phyloP scores from a whole-genome alignment of 2,888 invertebrate genomes.

The Dusona sp. region DNA sequence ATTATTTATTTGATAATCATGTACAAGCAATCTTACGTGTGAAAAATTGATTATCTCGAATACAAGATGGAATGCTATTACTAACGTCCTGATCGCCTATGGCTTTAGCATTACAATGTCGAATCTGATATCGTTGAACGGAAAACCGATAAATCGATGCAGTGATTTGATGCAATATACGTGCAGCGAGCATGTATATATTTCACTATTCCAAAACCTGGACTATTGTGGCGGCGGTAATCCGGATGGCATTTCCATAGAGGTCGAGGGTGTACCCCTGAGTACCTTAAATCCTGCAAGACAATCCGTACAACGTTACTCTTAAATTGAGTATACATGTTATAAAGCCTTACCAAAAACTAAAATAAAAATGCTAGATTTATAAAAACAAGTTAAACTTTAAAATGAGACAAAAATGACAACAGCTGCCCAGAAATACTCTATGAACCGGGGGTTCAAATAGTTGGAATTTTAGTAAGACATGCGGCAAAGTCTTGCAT shows the following conservation, averaged over 20 bases:
- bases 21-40: neutral
- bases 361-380: neutral
- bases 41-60: neutral
- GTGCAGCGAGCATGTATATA: neutral
- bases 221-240: neutral
- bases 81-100: neutral
- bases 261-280: neutral
- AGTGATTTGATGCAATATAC: neutral
- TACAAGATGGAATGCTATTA: neutral
- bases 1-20: neutral
- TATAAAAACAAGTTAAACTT: neutral
- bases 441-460: too few species aligned
- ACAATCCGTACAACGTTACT: neutral
- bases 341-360: neutral
- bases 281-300: neutral
- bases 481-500: neutral
- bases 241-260: slow-evolving; percentile 1
- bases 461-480: neutral
- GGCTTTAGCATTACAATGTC: neutral
- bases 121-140: slow-evolving; percentile 8
- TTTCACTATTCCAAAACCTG: neutral
- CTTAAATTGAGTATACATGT: neutral
- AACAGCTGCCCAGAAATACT: too few species aligned
- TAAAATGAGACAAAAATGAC: neutral
- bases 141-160: slow-evolving; percentile 29